These are phyloP conservation scores for Corydoras maculifer DNA, from an alignment of 2,113 vertebrate species.

Conservation along the genomic window DNA sequence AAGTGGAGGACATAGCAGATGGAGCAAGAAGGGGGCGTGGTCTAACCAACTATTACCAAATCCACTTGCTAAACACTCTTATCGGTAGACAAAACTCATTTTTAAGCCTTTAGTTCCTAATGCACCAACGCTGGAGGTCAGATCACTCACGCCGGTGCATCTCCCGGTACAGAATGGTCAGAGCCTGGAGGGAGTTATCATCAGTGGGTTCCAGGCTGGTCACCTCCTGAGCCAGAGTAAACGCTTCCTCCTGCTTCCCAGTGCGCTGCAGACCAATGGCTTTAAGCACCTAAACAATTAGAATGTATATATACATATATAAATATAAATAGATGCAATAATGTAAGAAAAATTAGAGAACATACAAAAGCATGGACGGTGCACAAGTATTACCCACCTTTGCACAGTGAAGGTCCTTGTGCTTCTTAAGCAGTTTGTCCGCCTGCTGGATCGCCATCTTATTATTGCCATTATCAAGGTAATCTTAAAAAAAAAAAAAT, in stretches of 20 bases:
- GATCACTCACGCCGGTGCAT: constrained; percentile 90
- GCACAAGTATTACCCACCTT: constrained; percentile 69
- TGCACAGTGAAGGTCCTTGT: constrained; percentile 96
- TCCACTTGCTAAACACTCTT: no score
- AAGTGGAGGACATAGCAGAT: no score
- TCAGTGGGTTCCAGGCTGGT: constrained; percentile 89
- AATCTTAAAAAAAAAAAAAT: constrained; percentile 70
- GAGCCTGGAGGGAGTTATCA: constrained; percentile 93
- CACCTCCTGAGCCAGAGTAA: constrained; percentile 87
- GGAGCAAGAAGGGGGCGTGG: no score
- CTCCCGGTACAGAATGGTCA: constrained; percentile 95
- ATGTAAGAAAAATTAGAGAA: no score
- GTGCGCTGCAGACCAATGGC: constrained; percentile 95
- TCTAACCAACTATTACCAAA: no score
- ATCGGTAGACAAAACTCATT: no score
- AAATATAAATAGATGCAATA: no score
- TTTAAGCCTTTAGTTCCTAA: no score
- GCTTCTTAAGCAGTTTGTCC: constrained; percentile 95
- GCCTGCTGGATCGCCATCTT: constrained; percentile 99
- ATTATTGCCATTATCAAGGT: constrained; percentile 99
- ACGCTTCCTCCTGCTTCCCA: constrained; percentile 94
- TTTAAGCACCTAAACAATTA: constrained; percentile 78
- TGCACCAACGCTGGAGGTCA: no score
- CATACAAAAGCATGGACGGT: no score
- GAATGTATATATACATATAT: neutral